These are phyloP conservation scores for Orcinus orca DNA, from an alignment of 2,113 vertebrate species.

Conservation along the genomic window DNA sequence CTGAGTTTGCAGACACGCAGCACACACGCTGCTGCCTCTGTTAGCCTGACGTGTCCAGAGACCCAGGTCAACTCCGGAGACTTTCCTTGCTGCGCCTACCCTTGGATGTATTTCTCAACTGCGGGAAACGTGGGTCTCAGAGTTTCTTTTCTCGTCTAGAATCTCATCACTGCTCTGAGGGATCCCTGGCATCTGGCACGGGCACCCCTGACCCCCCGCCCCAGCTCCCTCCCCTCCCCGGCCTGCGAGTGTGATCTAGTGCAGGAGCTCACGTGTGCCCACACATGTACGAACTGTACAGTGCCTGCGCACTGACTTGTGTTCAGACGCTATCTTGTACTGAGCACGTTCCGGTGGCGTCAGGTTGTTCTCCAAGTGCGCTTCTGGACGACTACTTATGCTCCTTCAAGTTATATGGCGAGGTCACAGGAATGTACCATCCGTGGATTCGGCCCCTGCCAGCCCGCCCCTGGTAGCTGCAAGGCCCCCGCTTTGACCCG, in stretches of 20 bases:
- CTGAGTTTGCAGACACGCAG: not conserved
- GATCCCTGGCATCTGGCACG: not conserved
- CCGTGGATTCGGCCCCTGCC: not conserved
- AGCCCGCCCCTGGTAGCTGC: not conserved
- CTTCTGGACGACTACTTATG: not conserved
- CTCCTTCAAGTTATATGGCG: not conserved
- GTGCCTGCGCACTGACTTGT: fast-evolving
- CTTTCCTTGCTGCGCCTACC: fast-evolving
- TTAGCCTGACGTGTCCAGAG: not conserved
- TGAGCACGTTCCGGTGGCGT: fast-evolving
- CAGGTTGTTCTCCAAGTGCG: not conserved
- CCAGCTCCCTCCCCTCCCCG: not conserved
- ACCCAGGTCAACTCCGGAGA: not conserved
- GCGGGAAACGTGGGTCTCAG: fast-evolving
- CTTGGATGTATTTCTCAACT: not conserved
- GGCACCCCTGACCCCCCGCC: not conserved
- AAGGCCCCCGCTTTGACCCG: not conserved
- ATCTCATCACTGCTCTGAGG: fast-evolving
- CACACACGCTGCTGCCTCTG: fast-evolving
- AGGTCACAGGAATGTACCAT: not conserved
- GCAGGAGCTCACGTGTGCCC: not conserved
- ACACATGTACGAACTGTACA: fast-evolving
- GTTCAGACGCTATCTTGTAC: fast-evolving
- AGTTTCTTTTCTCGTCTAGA: not conserved
- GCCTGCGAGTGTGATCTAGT: fast-evolving